Conservation (phyloP, 2,113 vertebrate genomes). For the Capreolus pygargus region DNA sequence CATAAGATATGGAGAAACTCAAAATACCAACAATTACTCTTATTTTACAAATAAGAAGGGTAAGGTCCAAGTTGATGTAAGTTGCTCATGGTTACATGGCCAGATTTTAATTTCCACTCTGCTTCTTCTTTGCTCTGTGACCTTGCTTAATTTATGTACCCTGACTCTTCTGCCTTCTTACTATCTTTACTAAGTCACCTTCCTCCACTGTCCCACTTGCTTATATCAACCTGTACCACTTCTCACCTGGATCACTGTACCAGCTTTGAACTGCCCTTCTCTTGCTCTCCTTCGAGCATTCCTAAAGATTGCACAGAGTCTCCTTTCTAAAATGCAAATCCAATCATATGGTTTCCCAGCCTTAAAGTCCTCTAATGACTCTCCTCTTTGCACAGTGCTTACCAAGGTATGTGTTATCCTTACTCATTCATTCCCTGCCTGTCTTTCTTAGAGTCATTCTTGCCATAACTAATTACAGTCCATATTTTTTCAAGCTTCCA, state of each 20-base stretch:
- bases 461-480: neutral
- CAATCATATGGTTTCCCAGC: neutral
- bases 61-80: neutral
- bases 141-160: neutral
- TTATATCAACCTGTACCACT: neutral
- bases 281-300: neutral
- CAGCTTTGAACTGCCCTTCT: neutral
- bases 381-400: neutral
- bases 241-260: neutral
- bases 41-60: neutral
- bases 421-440: neutral
- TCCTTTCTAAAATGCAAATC: neutral
- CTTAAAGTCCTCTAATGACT: neutral
- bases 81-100: neutral
- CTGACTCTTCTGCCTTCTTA: neutral
- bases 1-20: neutral
- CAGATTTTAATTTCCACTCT: neutral
- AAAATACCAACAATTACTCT: neutral
- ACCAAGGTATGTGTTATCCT: neutral
- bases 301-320: neutral
- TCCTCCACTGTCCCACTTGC: neutral
- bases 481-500: neutral
- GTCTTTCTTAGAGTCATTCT: neutral
- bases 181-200: neutral
- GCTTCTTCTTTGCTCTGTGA: neutral